Evolutionary conservation across 2,113 vertebrate species (phyloP).

Genomic region (Sturnira hondurensis): DNA sequence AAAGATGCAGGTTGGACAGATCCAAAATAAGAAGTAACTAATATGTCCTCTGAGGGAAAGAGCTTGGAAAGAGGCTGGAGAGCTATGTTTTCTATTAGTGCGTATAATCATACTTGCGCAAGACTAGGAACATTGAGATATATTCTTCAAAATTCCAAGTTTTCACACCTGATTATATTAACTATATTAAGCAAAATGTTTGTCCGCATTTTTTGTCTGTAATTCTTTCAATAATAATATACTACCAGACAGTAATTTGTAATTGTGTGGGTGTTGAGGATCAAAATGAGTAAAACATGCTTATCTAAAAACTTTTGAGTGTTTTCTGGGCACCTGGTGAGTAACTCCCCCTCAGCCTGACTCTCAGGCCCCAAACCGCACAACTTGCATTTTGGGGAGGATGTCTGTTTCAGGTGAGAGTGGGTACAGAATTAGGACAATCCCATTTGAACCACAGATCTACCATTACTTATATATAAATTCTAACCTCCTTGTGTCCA

Average conservation of each 20-base stretch:
- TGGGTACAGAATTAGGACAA: neutral
- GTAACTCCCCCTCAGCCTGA: neutral
- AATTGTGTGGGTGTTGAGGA: neutral
- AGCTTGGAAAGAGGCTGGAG: neutral
- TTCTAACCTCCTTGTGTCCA: neutral
- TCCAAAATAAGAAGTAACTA: neutral
- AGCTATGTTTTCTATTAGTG: neutral
- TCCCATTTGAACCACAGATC: neutral
- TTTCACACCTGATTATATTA: neutral
- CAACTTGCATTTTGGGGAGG: neutral
- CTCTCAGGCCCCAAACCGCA: neutral
- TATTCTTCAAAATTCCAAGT: neutral
- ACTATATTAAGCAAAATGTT: neutral
- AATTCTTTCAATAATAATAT: neutral
- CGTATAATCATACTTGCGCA: neutral
- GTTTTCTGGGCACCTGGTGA: neutral
- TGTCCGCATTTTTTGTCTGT: neutral
- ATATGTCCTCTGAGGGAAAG: slow-evolving; percentile 4
- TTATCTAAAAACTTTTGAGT: neutral
- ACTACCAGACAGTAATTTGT: neutral
- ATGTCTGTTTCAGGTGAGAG: neutral
- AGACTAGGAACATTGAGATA: neutral
- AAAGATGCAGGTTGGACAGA: neutral
- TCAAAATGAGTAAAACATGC: neutral
- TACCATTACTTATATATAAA: neutral